Percentiles rank a stretch among this genome's conserved stretches.
Evolutionary conservation across 2,888 invertebrate genomes (phyloP).

Genomic region (Dromius quadrimaculatus): DNA sequence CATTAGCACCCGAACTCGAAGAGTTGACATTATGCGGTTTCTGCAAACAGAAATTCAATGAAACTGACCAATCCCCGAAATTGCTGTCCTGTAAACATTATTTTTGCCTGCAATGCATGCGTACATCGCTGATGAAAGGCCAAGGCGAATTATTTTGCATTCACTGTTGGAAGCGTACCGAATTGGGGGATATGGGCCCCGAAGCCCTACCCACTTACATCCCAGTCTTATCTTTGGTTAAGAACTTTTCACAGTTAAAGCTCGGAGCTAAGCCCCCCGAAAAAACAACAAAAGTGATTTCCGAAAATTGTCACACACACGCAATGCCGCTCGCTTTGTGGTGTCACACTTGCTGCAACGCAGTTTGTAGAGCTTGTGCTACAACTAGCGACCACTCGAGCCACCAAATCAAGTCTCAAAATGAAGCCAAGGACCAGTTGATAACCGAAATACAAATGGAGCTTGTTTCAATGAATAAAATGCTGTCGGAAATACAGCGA

Average conservation of each 20-base stretch:
- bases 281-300: constrained; percentile 65
- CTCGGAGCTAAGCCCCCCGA: constrained; percentile 67
- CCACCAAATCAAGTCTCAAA: constrained; percentile 77
- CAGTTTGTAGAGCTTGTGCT: constrained; percentile 77
- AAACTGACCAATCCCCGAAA: constrained; percentile 79
- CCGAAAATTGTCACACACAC: constrained; percentile 78
- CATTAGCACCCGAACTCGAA: constrained; percentile 76
- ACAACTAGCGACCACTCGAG: constrained; percentile 75
- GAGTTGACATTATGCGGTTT: constrained; percentile 81
- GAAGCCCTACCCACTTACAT: constrained; percentile 78
- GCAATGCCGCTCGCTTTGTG: constrained; percentile 79
- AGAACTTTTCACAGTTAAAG: constrained; percentile 73
- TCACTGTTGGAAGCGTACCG: constrained; percentile 82
- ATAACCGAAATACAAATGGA: constrained; percentile 76
- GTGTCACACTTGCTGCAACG: constrained; percentile 76
- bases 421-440: constrained; percentile 76
- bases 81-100: constrained; percentile 81
- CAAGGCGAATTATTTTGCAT: constrained; percentile 76
- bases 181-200: constrained; percentile 75
- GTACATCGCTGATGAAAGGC: constrained; percentile 76
- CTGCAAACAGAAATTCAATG: constrained; percentile 82
- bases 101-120: constrained; percentile 82
- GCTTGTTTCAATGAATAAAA: constrained; percentile 76
- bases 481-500: constrained; percentile 78
- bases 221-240: constrained; percentile 76